A percentile compares a stretch with the other conserved stretches of the same genome.
Evolutionary conservation across 1,140 invertebrate genomes (phyloP).

Genomic region (Drosophila erecta): DNA sequence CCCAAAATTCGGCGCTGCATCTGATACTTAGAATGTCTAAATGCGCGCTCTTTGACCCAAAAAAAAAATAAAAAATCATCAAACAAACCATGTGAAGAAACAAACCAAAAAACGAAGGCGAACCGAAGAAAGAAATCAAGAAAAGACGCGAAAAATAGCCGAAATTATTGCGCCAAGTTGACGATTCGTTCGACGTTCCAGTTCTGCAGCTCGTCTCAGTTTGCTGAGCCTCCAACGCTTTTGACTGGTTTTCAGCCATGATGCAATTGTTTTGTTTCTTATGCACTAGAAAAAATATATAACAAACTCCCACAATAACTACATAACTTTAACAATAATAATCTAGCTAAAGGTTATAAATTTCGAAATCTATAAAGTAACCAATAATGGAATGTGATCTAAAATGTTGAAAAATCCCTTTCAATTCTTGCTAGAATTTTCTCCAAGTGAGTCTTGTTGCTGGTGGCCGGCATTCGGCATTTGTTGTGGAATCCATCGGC

Average conservation of each 20-base stretch:
- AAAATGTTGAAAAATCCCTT: not conserved
- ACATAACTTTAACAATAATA: not conserved
- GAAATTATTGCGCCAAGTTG: constrained; percentile 71
- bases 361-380: too few species aligned
- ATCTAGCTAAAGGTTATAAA: not conserved
- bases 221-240: constrained; percentile 34
- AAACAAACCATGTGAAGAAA: constrained; percentile 17
- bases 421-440: not conserved
- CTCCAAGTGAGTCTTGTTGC: constrained; percentile 11
- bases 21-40: constrained; percentile 16
- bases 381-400: not conserved
- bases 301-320: not conserved
- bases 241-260: constrained; percentile 64
- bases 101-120: constrained; percentile 12
- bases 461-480: constrained; percentile 65
- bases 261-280: constrained; percentile 59
- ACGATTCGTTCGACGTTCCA: constrained; percentile 57
- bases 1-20: constrained; percentile 14
- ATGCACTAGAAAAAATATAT: constrained; percentile 3
- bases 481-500: constrained; percentile 70
- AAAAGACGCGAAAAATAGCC: constrained; percentile 48
- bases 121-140: constrained; percentile 18
- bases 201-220: constrained; percentile 53
- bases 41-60: constrained; percentile 50
- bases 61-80: constrained; percentile 27